phyloP scores from a whole-genome alignment of 2,888 invertebrate genomes.

The Amiota mariae region DNA sequence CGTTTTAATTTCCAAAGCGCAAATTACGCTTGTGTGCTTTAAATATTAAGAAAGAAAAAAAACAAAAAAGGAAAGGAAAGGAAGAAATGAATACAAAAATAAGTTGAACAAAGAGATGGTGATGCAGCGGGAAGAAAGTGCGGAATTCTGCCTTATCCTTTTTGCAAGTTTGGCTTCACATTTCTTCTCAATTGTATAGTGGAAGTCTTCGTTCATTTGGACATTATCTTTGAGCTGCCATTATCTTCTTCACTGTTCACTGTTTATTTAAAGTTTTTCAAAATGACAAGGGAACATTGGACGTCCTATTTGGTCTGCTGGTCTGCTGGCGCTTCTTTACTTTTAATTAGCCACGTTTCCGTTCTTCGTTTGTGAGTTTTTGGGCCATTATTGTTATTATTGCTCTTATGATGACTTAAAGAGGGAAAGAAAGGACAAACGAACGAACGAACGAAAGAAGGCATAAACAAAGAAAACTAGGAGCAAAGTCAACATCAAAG shows the following conservation, averaged over 20 bases:
- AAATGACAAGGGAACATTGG: slow-evolving; percentile 5
- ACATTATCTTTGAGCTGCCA: slow-evolving; percentile 50
- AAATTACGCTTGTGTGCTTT: slow-evolving; percentile 60
- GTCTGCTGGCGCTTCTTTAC: slow-evolving; percentile 47
- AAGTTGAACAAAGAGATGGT: slow-evolving; percentile 14
- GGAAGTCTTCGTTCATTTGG: slow-evolving; percentile 45
- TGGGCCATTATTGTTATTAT: slow-evolving; percentile 30
- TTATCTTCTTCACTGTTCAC: slow-evolving; percentile 38
- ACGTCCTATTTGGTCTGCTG: neutral
- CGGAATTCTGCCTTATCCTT: slow-evolving; percentile 53
- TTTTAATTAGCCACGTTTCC: slow-evolving; percentile 67
- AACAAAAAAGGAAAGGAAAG: slow-evolving; percentile 30
- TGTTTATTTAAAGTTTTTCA: slow-evolving; percentile 45
- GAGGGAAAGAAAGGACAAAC: neutral
- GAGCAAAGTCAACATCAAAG: slow-evolving; percentile 28
- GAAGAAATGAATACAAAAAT: slow-evolving; percentile 22
- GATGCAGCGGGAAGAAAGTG: slow-evolving; percentile 20
- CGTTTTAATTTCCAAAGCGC: slow-evolving; percentile 54
- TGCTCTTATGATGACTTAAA: slow-evolving; percentile 36
- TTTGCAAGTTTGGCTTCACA: slow-evolving; percentile 38
- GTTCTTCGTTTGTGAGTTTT: slow-evolving; percentile 35
- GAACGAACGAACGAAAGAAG: too few species aligned
- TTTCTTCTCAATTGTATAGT: slow-evolving; percentile 35
- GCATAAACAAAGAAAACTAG: too few species aligned
- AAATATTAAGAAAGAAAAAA: too few species aligned